phyloP scores from a whole-genome alignment of 2,113 vertebrate genomes.

The Salvelinus alpinus region DNA sequence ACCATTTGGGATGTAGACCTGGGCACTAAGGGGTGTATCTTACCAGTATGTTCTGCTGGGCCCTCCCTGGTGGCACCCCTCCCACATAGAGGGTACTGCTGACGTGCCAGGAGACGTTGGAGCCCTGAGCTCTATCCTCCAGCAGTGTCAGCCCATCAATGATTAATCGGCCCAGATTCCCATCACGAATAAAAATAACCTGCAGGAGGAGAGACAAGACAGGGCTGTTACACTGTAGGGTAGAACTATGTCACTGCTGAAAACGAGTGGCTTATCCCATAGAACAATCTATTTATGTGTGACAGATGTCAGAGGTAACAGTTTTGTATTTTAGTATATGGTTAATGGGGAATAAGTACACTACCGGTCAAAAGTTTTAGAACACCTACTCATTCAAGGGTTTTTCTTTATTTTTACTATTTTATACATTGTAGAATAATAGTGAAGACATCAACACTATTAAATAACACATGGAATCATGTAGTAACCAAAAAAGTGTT shows the following conservation, averaged over 20 bases:
- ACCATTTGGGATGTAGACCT: too few relatives aligned
- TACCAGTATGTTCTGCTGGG: conserved; percentile 89
- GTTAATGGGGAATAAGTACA: too few relatives aligned
- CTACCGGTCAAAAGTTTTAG: too few relatives aligned
- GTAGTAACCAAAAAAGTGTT: too few relatives aligned
- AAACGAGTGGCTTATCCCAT: background rate
- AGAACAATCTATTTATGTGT: too few relatives aligned
- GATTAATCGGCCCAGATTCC: conserved; percentile 79
- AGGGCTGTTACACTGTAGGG: background rate
- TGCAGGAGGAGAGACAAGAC: conserved; percentile 48
- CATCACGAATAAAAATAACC: conserved; percentile 84
- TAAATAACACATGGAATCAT: too few relatives aligned
- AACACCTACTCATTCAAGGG: too few relatives aligned
- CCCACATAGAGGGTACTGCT: conserved; percentile 84
- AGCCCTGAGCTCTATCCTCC: conserved; percentile 72
- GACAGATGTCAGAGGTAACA: too few relatives aligned
- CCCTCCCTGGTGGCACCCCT: conserved; percentile 85
- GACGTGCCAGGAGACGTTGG: conserved; percentile 73
- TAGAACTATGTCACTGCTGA: background rate
- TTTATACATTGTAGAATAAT: too few relatives aligned
- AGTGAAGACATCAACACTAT: too few relatives aligned
- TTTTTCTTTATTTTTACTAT: too few relatives aligned
- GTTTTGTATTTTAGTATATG: too few relatives aligned
- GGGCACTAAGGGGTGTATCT: conserved; percentile 1
- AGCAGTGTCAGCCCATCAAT: conserved; percentile 83